These are phyloP conservation scores for Cliona cf. orientalis DNA, from an alignment of 37 sponge, comb jelly and placozoan species.

Conservation along the genomic window DNA sequence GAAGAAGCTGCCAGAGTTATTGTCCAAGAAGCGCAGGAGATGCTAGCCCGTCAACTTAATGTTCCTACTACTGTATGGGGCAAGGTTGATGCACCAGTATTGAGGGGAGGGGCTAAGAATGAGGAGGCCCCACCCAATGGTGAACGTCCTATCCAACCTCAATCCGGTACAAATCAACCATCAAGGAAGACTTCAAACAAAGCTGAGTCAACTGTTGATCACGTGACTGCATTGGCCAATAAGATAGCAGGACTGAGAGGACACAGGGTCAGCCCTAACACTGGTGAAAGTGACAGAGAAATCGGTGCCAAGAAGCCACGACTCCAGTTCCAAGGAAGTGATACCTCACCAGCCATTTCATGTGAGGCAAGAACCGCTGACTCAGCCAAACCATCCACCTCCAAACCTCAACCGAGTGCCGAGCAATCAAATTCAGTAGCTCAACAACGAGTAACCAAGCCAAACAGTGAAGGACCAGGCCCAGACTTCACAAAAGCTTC, in stretches of 20 bases:
- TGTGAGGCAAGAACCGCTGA: neutral
- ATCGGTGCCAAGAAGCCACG: neutral
- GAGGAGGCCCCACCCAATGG: neutral
- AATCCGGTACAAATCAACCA: neutral
- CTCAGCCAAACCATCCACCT: neutral
- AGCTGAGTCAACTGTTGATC: neutral
- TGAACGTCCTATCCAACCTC: neutral
- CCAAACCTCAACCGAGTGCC: neutral
- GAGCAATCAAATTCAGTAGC: no score
- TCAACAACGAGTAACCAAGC: no score
- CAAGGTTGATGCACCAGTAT: neutral
- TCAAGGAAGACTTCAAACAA: neutral
- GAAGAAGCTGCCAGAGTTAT: constrained; percentile 79
- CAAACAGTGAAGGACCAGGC: no score
- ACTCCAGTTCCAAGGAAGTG: neutral
- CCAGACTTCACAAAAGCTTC: no score
- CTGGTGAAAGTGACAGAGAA: neutral
- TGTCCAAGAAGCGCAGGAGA: constrained; percentile 79
- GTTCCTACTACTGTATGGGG: constrained; percentile 66
- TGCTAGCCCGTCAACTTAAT: constrained; percentile 61
- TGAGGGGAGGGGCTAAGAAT: no score
- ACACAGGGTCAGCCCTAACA: neutral
- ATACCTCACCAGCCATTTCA: neutral
- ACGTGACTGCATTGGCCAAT: neutral
- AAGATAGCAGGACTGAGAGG: neutral